Evolutionary conservation across 2,888 invertebrate species (phyloP).

Genomic region (Epinotia ramella): DNA sequence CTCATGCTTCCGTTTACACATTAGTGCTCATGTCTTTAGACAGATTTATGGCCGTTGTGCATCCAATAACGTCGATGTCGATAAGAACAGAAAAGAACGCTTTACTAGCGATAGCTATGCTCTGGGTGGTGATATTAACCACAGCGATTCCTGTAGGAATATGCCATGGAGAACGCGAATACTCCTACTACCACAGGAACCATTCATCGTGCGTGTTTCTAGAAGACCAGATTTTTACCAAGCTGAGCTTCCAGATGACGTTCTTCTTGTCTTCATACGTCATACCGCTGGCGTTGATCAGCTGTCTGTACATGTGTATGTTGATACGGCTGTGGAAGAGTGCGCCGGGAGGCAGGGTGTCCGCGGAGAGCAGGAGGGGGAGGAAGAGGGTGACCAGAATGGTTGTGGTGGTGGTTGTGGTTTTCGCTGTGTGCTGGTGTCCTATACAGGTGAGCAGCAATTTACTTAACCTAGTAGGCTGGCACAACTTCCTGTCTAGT

Average conservation of each 20-base stretch:
- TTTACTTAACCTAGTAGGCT: neutral
- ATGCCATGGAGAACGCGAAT: slow-evolving; percentile 90
- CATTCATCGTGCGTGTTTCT: slow-evolving; percentile 90
- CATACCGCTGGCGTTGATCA: slow-evolving; percentile 94
- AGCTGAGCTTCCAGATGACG: slow-evolving; percentile 88
- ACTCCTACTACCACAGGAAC: slow-evolving; percentile 86
- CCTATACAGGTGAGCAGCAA: slow-evolving; percentile 93
- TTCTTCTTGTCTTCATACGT: slow-evolving; percentile 96
- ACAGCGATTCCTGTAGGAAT: slow-evolving; percentile 92
- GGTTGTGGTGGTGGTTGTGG: slow-evolving; percentile 96
- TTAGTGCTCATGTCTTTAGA: slow-evolving; percentile 97
- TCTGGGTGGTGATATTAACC: slow-evolving; percentile 93
- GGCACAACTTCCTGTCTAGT: too few species aligned
- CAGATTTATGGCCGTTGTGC: slow-evolving; percentile 96
- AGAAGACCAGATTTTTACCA: slow-evolving; percentile 86
- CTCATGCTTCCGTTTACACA: slow-evolving; percentile 97
- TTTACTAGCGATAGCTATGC: slow-evolving; percentile 89
- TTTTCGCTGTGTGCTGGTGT: slow-evolving; percentile 97
- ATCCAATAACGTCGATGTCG: slow-evolving; percentile 95
- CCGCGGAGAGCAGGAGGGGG: slow-evolving; percentile 92
- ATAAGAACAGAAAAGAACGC: slow-evolving; percentile 93
- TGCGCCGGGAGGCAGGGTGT: slow-evolving; percentile 92
- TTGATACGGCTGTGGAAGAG: slow-evolving; percentile 94
- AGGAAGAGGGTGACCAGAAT: slow-evolving; percentile 96
- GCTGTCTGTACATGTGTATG: slow-evolving; percentile 95